Conservation (phyloP, 2,797 vertebrate species). For the Sebastes dallii region DNA sequence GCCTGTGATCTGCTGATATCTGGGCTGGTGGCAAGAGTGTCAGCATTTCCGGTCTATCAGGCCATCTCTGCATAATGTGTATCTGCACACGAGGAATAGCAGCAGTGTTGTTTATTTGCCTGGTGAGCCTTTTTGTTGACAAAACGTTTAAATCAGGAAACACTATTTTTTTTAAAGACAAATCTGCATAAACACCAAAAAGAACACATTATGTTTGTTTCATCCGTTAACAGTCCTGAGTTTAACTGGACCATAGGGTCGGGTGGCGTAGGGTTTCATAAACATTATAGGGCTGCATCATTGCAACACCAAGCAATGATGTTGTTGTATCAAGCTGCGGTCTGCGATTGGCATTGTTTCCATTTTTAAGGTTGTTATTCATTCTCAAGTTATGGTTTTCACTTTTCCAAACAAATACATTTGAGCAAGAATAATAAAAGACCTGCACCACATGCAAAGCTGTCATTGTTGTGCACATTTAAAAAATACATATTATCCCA, state of each 20-base stretch:
- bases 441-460: too few relatives aligned
- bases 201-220: neutral
- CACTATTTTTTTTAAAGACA: neutral
- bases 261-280: neutral
- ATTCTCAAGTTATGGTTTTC: neutral
- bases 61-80: neutral
- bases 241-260: too few relatives aligned
- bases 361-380: neutral
- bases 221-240: neutral
- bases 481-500: too few relatives aligned
- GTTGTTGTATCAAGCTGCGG: neutral
- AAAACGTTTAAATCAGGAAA: neutral
- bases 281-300: neutral
- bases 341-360: neutral
- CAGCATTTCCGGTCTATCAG: constrained; percentile 7
- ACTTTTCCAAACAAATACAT: neutral
- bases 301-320: neutral
- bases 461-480: too few relatives aligned
- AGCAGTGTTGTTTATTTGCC: neutral
- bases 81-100: neutral
- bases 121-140: neutral
- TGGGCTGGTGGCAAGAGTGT: neutral
- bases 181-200: neutral
- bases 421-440: neutral
- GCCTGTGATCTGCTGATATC: neutral